These are phyloP conservation scores for Volucella bombylans DNA, from an alignment of 2,888 invertebrate genomes.

Conservation along the genomic window DNA sequence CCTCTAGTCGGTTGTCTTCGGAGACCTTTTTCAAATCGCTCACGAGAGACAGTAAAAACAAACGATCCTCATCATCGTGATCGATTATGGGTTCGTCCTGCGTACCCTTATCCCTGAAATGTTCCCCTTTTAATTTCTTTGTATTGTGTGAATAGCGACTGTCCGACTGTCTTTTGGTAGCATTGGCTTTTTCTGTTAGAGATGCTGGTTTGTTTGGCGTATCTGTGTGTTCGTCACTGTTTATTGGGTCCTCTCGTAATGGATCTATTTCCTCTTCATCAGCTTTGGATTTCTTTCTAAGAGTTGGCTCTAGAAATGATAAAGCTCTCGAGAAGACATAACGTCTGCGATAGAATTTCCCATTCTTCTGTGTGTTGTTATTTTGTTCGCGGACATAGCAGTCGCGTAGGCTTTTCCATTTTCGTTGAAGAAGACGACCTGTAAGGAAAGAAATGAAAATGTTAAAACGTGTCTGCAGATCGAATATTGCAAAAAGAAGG, in stretches of 20 bases:
- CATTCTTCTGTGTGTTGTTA: neutral
- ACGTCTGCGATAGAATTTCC: neutral
- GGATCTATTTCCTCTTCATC: too few relatives aligned
- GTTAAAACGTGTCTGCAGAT: too few relatives aligned
- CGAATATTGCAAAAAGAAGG: too few relatives aligned
- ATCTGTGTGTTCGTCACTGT: neutral
- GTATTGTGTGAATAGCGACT: too few relatives aligned
- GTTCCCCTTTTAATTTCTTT: neutral
- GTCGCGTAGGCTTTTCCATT: constrained; percentile 26
- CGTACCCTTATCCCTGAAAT: too few relatives aligned
- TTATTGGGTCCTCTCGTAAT: neutral
- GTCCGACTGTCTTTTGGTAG: too few relatives aligned
- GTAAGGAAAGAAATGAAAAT: neutral
- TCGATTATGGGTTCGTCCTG: too few relatives aligned
- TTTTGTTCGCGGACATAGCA: constrained; percentile 9
- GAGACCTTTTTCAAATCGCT: constrained; percentile 33
- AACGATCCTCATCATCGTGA: constrained; percentile 10
- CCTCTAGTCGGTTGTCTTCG: constrained; percentile 7
- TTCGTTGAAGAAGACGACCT: constrained; percentile 13
- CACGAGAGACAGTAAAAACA: constrained; percentile 32
- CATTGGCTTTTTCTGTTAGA: too few relatives aligned
- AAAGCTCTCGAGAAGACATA: neutral
- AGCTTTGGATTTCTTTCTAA: neutral
- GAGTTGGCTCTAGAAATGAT: neutral
- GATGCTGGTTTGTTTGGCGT: too few relatives aligned